Evolutionary conservation across 2,113 vertebrate species (phyloP).

Genomic region (Chionodraco myersi): DNA sequence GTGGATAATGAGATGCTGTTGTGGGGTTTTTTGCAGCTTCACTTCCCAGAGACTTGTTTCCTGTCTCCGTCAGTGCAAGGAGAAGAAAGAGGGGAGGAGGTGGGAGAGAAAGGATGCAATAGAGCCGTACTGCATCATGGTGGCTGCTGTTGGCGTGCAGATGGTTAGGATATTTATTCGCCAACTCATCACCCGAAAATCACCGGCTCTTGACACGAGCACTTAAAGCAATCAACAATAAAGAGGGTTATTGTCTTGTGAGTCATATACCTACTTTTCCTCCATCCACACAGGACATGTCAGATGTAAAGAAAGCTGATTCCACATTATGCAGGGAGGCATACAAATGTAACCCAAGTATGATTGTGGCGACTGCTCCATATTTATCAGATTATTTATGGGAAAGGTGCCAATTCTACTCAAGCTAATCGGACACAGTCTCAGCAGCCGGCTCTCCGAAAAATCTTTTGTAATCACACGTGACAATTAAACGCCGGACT

Average conservation of each 20-base stretch:
- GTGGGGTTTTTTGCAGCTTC: slow-evolving; percentile 74
- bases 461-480: slow-evolving; percentile 75
- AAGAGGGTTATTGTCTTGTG: slow-evolving; percentile 20
- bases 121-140: slow-evolving; percentile 16
- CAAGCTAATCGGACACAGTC: slow-evolving; percentile 57
- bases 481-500: slow-evolving; percentile 77
- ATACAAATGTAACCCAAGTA: slow-evolving; percentile 21
- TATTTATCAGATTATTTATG: slow-evolving; percentile 64
- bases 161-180: slow-evolving; percentile 44
- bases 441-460: slow-evolving; percentile 39
- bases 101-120: slow-evolving; percentile 16
- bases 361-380: slow-evolving; percentile 47
- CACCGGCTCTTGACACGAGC: slow-evolving; percentile 25
- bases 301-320: slow-evolving; percentile 23
- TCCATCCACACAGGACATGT: slow-evolving; percentile 15
- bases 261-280: background rate
- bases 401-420: slow-evolving; percentile 52
- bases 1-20: slow-evolving; percentile 84
- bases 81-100: slow-evolving; percentile 22
- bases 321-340: slow-evolving; percentile 25
- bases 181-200: slow-evolving; percentile 38
- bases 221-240: slow-evolving; percentile 41
- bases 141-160: slow-evolving; percentile 27
- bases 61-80: slow-evolving; percentile 45
- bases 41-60: slow-evolving; percentile 68